Base-by-base conservation (phyloP, 2,888 invertebrate genomes). In the Coelinius sp. region DNA sequence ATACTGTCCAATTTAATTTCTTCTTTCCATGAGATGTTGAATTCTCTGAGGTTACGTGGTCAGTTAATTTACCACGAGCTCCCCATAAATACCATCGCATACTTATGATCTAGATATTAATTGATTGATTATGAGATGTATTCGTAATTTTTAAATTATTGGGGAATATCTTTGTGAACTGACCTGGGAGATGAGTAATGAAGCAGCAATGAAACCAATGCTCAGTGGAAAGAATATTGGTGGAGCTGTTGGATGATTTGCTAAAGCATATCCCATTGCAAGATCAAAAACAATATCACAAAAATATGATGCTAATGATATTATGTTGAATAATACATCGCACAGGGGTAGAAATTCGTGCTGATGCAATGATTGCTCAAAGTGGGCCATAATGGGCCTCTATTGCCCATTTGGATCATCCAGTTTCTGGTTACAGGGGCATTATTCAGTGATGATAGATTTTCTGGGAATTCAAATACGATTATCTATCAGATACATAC, bases 271-370 rank as follows among this genome's bases (percentile, higher is more conserved):
- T 56, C 94, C 93, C 90, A 95, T 93, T 71, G 96, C 93, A 74
- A 95, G 91, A 88, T 96, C 95, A 88, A 96, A 96, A 6, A 96
- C 95, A 75, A 95, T 93, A 90, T 96, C 95, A 90, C 96, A 96
- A 88, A 96, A 96, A 87, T 96, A 96, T 24, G 94, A 94, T 71
- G 95, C 95, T 79, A 96, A 89, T 62, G 96, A 96, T 81, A 96
- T 95, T 86, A 96, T 94, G 89, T 96, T 96, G 90, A 96, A 96
- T 62, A 96, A 90, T 77, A 96, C 94, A 89, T 96, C 96, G 91
- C 96, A 96, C 86, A 96, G 91, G 79, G 96, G 96, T 88, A 96
- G 91, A 88, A 96, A 96, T 90, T 96, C 95, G 74, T 87, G 83
- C 76, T 86, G 87, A 73, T 83, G 82, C 71, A 83, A 83, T 70